Percentiles rank a stretch among this genome's conserved stretches.
Conservation (phyloP, 2,797 vertebrate genomes). For the Meriones psammophilus region DNA sequence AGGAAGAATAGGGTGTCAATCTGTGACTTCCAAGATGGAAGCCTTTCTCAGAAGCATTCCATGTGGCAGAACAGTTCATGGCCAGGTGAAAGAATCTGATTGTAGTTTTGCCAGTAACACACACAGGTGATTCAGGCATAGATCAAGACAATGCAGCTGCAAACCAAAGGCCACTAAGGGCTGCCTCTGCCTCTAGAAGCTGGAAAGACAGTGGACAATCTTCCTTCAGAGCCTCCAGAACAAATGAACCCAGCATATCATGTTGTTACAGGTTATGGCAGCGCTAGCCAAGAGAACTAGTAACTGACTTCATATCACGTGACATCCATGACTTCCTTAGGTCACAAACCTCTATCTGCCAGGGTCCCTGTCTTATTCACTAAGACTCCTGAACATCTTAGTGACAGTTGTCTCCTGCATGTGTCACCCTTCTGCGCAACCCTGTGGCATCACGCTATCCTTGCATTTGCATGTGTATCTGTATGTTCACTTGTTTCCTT, state of each 20-base stretch:
- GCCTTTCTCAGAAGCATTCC: background rate
- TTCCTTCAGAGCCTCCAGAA: background rate
- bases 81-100: background rate
- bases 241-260: background rate
- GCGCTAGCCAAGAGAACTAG: background rate
- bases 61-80: background rate
- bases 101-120: background rate
- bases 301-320: background rate
- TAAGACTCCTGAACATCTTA: background rate
- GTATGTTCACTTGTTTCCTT: background rate
- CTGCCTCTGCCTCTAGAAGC: background rate
- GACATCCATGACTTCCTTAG: accelerated
- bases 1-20: background rate
- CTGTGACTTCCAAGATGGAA: background rate
- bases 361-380: background rate
- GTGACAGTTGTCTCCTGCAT: background rate
- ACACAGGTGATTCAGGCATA: background rate
- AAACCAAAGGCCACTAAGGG: background rate
- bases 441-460: background rate
- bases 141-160: background rate
- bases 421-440: background rate
- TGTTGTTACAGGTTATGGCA: background rate
- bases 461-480: background rate
- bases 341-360: background rate
- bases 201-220: no score